Evolutionary conservation across 35 echinoderm and acorn worm genomes (phyloP).

Genomic region (Diadema setosum): DNA sequence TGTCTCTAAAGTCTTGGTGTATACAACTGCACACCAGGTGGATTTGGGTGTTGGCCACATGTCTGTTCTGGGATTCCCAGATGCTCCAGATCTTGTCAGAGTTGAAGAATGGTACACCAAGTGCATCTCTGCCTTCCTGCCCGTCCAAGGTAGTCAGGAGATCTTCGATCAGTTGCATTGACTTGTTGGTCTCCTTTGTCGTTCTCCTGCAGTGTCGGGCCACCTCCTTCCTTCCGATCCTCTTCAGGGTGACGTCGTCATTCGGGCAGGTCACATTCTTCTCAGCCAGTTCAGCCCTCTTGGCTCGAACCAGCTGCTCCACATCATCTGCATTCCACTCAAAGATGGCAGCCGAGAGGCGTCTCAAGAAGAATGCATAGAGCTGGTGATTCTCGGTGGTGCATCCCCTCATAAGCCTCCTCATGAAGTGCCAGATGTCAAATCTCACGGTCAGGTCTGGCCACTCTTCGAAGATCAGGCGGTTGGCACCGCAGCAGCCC

Average conservation of each 20-base stretch:
- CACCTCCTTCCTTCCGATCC: conserved; percentile 23
- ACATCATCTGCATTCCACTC: conserved; percentile 41
- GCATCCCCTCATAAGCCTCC: conserved; percentile 32
- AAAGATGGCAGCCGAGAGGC: conserved; percentile 58
- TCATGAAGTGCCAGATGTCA: conserved; percentile 90
- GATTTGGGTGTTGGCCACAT: conserved; percentile 71
- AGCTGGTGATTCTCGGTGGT: conserved; percentile 54
- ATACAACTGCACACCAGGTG: conserved; percentile 34
- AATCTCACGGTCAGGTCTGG: conserved; percentile 42
- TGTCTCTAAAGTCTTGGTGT: conserved; percentile 50
- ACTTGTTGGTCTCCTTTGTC: conserved; percentile 34
- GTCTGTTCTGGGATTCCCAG: conserved; percentile 48
- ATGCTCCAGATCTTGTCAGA: conserved; percentile 24
- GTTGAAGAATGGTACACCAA: conserved; percentile 58
- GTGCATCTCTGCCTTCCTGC: conserved; percentile 35
- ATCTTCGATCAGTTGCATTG: neutral
- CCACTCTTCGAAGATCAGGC: conserved; percentile 28
- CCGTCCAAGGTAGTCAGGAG: conserved; percentile 20
- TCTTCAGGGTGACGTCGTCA: neutral
- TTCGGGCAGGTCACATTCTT: neutral
- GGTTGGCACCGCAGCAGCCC: conserved; percentile 37
- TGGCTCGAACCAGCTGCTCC: neutral
- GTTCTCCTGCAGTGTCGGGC: conserved; percentile 16
- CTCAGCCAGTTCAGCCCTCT: neutral
- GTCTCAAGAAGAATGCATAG: conserved; percentile 33